A percentile compares a stretch with the other conserved stretches of the same genome.
Conservation (phyloP, 2,797 vertebrate species). For the Malacoraja senta region DNA sequence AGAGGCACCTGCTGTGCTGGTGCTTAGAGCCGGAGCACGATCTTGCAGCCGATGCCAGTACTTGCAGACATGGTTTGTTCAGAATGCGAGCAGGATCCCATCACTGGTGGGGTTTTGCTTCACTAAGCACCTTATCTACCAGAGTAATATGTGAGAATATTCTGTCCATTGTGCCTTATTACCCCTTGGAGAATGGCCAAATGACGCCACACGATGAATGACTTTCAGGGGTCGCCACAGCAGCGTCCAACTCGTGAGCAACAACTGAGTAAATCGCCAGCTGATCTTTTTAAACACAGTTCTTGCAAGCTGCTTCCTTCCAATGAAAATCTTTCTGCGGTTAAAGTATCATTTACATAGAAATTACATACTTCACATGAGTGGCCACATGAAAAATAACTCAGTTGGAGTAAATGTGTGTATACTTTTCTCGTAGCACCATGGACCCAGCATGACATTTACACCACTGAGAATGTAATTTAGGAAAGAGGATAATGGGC, state of each 20-base stretch:
- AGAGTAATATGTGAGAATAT: background rate
- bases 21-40: too few relatives aligned
- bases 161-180: background rate
- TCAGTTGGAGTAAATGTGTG: background rate
- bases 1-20: background rate
- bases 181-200: background rate
- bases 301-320: background rate
- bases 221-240: background rate
- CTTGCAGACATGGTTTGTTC: too few relatives aligned
- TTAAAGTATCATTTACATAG: background rate
- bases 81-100: too few relatives aligned
- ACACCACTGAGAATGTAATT: constrained; percentile 13
- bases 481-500: background rate
- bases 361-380: background rate
- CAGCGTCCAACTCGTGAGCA: background rate
- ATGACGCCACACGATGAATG: background rate
- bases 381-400: constrained; percentile 6
- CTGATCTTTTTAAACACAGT: background rate
- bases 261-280: background rate
- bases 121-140: background rate
- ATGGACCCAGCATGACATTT: background rate
- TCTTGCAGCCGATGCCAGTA: too few relatives aligned
- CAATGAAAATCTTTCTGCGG: background rate
- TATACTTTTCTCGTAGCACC: background rate
- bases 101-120: too few relatives aligned